These are phyloP conservation scores for Cordylochernes scorpioides DNA, from an alignment of 2,888 invertebrate species.

Conservation along the genomic window DNA sequence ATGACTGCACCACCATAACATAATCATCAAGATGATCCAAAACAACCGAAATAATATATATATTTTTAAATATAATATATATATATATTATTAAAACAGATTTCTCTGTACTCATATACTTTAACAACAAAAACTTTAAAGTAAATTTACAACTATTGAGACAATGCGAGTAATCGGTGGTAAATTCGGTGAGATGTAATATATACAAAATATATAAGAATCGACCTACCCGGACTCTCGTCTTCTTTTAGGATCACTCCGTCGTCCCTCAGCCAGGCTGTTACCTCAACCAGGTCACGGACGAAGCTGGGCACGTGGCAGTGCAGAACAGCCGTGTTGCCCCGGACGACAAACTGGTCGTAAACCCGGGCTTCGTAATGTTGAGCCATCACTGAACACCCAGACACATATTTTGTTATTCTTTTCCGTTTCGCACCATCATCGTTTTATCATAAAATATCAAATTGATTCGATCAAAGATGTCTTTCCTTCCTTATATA, in stretches of 20 bases:
- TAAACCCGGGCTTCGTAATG: constrained; percentile 31
- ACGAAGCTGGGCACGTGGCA: constrained; percentile 16
- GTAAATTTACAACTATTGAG: too few species aligned
- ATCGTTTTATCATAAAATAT: too few species aligned
- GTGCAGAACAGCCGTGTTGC: constrained; percentile 13
- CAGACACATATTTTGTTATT: too few species aligned
- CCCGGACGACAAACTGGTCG: constrained; percentile 13
- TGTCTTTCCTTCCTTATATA: too few species aligned
- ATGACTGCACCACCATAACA: too few species aligned
- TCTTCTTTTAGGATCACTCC: constrained; percentile 10
- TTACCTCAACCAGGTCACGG: constrained; percentile 10
- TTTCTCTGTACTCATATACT: constrained; percentile 1
- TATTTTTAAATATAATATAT: constrained; percentile 1
- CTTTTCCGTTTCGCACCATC: too few species aligned
- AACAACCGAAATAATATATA: too few species aligned
- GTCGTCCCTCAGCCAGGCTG: constrained; percentile 12
- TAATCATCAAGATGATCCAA: too few species aligned
- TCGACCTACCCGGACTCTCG: constrained; percentile 7
- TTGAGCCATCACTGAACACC: constrained; percentile 49
- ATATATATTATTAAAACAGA: constrained; percentile 2
- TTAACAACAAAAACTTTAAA: too few species aligned
- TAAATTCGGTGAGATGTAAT: not conserved
- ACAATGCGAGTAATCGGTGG: too few species aligned
- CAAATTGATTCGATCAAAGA: too few species aligned
- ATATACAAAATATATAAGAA: not conserved